Evolutionary conservation across 2,888 invertebrate species (phyloP), one percentile per base, ranked within the genome.

Genomic region (Eledona agricola): DNA sequence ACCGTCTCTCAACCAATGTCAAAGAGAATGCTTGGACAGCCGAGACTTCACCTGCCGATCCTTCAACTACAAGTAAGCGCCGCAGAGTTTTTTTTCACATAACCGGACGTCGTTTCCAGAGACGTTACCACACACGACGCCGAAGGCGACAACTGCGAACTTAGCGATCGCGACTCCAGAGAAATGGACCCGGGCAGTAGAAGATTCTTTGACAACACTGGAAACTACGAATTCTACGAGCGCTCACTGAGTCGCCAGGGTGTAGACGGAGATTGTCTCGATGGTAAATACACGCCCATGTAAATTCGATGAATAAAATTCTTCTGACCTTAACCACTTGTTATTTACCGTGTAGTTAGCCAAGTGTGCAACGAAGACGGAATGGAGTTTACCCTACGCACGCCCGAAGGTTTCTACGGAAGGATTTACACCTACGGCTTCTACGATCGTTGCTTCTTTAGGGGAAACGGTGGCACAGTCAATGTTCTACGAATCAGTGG

Each of bases 301-400:
- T 51, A 55, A 34, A 1, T 29, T 16, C 7, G 23, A 13, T 35
- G 2, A 47, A 56, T 53, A 53, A 46, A 53, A 10, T 7, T 6
- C 28, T 31, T 23, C 16, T 20, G 3, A 35, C 6, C 34, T 5
- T 12, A 25, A 40, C 28, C 13, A 19, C 22, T 12, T 42, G 17
- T 42, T 42, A 42, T 31, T 42, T 45, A 58, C 55, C 69, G 73
- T 64, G 46, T 67, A 93, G 93, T 94, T 40, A 89, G 89, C 38
- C 93, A 94, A 83, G 87, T 90, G 1, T 94, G 94, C 75, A 93
- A 90, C 67, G 93, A 93, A 78, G 93, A 94, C 71, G 94, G 93
- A 1, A 95, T 95, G 93, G 93, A 93, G 72, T 94, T 95, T 71
- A 93, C 92, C 0, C 79, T 95, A 38, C 81, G 89, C 54, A 89